Conservation (phyloP, 37 sponge, comb jelly and placozoan genomes). For the Halichondria panicea region DNA sequence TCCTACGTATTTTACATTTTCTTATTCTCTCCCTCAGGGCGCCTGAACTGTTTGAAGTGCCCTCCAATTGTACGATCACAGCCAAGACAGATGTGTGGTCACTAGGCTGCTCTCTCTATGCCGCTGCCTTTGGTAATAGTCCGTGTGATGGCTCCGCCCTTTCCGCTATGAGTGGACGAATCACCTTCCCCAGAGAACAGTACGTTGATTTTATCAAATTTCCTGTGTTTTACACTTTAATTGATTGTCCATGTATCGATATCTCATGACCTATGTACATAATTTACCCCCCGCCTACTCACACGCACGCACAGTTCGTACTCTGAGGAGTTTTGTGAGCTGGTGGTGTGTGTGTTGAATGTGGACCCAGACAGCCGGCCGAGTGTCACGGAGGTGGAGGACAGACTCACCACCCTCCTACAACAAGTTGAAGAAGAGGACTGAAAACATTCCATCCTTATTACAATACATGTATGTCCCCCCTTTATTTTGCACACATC, state of each 20-base stretch:
- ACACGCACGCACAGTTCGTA: conserved; percentile 22
- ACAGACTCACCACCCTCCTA: conserved; percentile 12
- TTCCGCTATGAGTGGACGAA: conserved; percentile 81
- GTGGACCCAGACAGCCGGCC: conserved; percentile 57
- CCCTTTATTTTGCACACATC: background rate
- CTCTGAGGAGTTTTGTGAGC: conserved; percentile 62
- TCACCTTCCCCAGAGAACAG: conserved; percentile 76
- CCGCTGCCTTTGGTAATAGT: conserved; percentile 85
- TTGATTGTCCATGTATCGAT: no score
- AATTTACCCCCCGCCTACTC: background rate
- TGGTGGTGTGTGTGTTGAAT: conserved; percentile 46
- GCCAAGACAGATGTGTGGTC: conserved; percentile 88
- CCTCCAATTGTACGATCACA: conserved; percentile 72
- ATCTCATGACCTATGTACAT: no score
- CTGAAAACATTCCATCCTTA: no score
- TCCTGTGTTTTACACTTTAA: no score
- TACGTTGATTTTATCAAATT: conserved; percentile 45
- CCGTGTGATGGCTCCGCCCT: conserved; percentile 89
- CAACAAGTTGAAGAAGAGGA: no score
- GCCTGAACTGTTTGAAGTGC: conserved; percentile 93
- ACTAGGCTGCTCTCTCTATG: conserved; percentile 87
- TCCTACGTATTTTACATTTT: background rate
- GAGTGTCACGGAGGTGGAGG: conserved; percentile 19
- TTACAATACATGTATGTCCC: no score
- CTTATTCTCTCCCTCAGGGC: conserved; percentile 46